Conservation (phyloP, 2,113 vertebrate species). For the Semnornis frantzii region DNA sequence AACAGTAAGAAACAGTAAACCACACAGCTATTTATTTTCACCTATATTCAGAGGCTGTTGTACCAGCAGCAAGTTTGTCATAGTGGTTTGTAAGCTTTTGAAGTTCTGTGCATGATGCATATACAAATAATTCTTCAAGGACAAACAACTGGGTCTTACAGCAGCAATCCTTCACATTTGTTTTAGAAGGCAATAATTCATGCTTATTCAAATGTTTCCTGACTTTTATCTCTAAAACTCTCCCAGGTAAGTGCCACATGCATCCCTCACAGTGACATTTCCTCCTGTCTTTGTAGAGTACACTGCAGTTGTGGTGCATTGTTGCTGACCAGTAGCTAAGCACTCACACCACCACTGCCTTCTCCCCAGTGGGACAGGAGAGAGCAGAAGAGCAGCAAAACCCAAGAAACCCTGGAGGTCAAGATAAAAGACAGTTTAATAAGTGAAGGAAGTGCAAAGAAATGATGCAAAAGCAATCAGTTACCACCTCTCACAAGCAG, state of each 20-base stretch:
- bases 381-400: not conserved
- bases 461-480: not conserved
- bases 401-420: not conserved
- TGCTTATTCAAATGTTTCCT: not conserved
- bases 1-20: not conserved
- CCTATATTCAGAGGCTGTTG: not conserved
- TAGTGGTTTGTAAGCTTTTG: not conserved
- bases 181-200: not conserved
- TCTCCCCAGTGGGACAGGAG: not conserved
- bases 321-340: not conserved
- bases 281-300: not conserved
- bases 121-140: not conserved
- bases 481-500: not conserved
- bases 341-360: not conserved
- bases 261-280: not conserved
- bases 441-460: not conserved
- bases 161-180: not conserved
- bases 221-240: not conserved
- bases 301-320: accelerated
- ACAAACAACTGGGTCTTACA: not conserved
- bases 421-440: not conserved
- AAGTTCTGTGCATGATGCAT: not conserved
- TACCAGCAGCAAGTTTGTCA: not conserved
- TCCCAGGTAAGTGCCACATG: not conserved
- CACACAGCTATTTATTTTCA: not conserved